Conservation (phyloP, 1,140 invertebrate species). For the Ips typographus region DNA sequence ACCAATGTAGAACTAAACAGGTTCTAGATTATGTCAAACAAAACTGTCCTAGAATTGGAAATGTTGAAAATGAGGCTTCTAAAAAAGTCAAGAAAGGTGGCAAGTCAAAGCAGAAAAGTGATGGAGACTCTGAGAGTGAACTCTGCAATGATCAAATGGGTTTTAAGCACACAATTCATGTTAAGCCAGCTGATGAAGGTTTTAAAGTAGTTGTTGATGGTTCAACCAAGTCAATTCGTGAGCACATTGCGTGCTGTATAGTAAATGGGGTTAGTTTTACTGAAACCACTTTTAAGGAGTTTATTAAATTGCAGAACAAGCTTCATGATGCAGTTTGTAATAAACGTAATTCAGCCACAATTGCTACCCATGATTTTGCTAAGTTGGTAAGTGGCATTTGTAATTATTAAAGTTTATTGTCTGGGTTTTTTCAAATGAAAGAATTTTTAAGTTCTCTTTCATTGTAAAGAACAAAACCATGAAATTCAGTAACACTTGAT, state of each 20-base stretch:
- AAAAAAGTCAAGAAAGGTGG: slow-evolving; percentile 60
- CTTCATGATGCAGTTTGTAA: slow-evolving; percentile 78
- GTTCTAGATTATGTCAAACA: slow-evolving; percentile 68
- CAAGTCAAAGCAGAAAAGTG: slow-evolving; percentile 46
- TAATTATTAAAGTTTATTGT: slow-evolving; percentile 12
- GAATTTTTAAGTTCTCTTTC: slow-evolving; percentile 6
- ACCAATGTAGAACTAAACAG: slow-evolving; percentile 70
- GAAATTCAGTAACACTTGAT: neutral
- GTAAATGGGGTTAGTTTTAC: slow-evolving; percentile 67
- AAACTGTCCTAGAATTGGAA: slow-evolving; percentile 58
- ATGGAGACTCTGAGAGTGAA: slow-evolving; percentile 42
- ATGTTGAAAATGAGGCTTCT: slow-evolving; percentile 43
- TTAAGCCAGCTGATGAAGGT: slow-evolving; percentile 41
- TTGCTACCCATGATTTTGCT: slow-evolving; percentile 78
- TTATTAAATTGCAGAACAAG: slow-evolving; percentile 78
- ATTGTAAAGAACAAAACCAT: neutral
- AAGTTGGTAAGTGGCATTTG: slow-evolving; percentile 58
- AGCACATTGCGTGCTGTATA: slow-evolving; percentile 73
- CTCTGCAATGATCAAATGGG: slow-evolving; percentile 39
- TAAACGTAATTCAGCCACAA: slow-evolving; percentile 74
- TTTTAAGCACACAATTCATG: slow-evolving; percentile 45
- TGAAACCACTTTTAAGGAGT: slow-evolving; percentile 69
- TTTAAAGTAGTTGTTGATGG: slow-evolving; percentile 42
- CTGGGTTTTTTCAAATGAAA: neutral
- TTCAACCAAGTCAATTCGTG: slow-evolving; percentile 58